Conservation (phyloP, 2,113 vertebrate genomes). For the Glareola pratincola region DNA sequence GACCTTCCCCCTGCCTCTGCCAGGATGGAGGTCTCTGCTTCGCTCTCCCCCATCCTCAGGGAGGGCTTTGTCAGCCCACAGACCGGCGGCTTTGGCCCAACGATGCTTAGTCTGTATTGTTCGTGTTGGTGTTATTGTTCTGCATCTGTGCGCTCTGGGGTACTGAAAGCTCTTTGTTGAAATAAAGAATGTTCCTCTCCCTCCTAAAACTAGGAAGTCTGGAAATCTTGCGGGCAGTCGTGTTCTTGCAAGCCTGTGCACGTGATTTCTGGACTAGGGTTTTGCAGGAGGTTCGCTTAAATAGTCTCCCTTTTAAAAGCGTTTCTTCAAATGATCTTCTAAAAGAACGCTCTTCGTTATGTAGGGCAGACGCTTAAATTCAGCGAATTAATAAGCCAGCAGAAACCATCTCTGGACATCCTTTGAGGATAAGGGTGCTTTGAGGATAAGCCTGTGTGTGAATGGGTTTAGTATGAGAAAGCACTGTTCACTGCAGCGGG, state of each 20-base stretch:
- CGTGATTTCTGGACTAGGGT: neutral
- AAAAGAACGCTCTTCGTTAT: neutral
- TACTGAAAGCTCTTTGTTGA: neutral
- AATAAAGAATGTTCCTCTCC: neutral
- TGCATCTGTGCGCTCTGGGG: neutral
- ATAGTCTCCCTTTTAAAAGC: neutral
- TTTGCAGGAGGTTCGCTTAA: neutral
- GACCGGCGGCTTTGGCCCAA: neutral
- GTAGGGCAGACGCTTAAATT: neutral
- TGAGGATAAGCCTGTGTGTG: neutral
- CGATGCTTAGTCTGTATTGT: neutral
- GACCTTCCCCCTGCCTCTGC: neutral
- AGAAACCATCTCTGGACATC: neutral
- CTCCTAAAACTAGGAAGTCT: neutral
- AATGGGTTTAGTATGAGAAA: neutral
- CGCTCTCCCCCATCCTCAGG: fast-evolving
- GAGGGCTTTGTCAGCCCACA: neutral
- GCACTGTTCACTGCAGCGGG: neutral
- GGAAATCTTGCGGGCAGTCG: neutral
- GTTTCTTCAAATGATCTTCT: neutral
- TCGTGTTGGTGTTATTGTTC: neutral
- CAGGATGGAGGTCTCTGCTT: neutral
- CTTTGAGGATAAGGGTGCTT: neutral
- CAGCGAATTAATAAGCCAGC: neutral
- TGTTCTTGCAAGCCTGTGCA: neutral